Evolutionary conservation across 2,797 vertebrate genomes (phyloP), one percentile per base, ranked within the genome.

Genomic region (Eutrigla gurnardus): DNA sequence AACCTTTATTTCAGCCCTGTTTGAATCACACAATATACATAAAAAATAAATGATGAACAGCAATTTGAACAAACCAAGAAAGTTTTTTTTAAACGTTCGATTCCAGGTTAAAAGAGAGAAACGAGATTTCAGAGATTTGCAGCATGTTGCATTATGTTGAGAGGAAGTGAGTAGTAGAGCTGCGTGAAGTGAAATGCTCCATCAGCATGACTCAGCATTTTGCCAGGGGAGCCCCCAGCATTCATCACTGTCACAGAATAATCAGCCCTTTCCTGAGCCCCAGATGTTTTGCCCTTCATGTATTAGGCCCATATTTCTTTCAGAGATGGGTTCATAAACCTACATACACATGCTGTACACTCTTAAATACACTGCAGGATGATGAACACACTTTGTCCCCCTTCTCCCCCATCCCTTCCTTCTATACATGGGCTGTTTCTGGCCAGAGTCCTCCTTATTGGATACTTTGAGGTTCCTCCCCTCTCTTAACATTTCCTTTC

Each of bases 161-260:
- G 57, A 83, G 78, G 65, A 84, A 84, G 15, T 45, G 50, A 67
- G 45, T 33, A 12, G 12, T 54, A 45, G 39, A 77, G 8, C 53
- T 7, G 42, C 45, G 53, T 63, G 73, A 77, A 78, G 63, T 67
- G 73, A 86, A 92, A 73, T 58, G 78, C 81, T 86, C 75, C 67
- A 68, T 88, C 86, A 90, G 83, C 81, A 88, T 94, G 91, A 93
- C 83, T 92, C 88, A 82, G 86, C 93, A 73, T 65, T 88, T 76
- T 77, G 18, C 8, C 39, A 42, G 58, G 63, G 62, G 64, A 73
- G 69, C 73, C 70, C 73, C 70, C n/a, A 36, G 13, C 73, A 65
- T 58, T 76, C 65, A 84, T 65, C 54, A 46, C 54, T 69, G 46
- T 35, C 62, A 39, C 55, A 39, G 47, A 55, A 52, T 47, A 70